phyloP scores from a whole-genome alignment of 2,113 vertebrate genomes.

The Cathartes aura region DNA sequence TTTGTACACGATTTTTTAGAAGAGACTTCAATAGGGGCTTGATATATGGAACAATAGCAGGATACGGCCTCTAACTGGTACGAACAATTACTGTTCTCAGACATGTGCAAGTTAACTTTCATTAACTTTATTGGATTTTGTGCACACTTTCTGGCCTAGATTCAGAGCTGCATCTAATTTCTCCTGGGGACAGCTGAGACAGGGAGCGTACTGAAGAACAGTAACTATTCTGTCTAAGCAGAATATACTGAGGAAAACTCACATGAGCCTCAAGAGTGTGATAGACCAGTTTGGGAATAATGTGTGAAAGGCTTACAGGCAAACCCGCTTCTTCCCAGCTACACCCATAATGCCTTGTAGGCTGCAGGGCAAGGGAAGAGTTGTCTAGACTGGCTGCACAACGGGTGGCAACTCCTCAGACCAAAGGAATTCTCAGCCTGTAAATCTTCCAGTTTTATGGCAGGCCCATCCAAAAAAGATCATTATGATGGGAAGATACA shows the following conservation, averaged over 20 bases:
- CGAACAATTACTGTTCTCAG: constrained; percentile 39
- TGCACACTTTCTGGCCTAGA: constrained; percentile 46
- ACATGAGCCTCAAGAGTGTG: not conserved
- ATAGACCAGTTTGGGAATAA: not conserved
- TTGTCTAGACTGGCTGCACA: not conserved
- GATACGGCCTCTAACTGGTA: constrained; percentile 53
- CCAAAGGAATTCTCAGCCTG: constrained; percentile 7
- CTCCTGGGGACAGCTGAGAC: constrained; percentile 20
- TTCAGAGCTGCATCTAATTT: constrained; percentile 37
- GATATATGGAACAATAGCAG: constrained; percentile 58
- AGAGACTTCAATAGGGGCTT: constrained; percentile 30
- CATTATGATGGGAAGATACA: not conserved
- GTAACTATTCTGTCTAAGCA: not conserved
- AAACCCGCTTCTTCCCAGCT: not conserved
- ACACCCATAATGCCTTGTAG: not conserved
- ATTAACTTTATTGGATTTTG: constrained; percentile 42
- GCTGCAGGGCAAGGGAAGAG: not conserved
- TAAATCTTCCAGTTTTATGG: not conserved
- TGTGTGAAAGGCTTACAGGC: not conserved
- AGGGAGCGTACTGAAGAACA: not conserved
- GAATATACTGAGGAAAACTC: constrained; percentile 13
- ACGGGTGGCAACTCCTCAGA: not conserved
- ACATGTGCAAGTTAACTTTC: constrained; percentile 47
- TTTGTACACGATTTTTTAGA: constrained; percentile 29
- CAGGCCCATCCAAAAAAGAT: not conserved